Conservation (phyloP, 2,888 invertebrate genomes). For the Thera obeliscata region DNA sequence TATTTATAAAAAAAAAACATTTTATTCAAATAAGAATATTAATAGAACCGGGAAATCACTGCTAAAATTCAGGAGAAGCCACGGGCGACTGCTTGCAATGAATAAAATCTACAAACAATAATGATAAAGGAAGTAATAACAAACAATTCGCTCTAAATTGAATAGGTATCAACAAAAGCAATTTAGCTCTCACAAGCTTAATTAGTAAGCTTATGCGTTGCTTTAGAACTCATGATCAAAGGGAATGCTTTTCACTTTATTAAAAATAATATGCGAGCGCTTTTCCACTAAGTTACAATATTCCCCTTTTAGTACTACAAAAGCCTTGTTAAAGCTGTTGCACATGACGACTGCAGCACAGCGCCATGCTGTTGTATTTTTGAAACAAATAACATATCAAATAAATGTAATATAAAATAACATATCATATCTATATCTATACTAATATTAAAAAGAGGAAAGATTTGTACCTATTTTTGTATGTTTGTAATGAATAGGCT, state of each 20-base stretch:
- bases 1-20: too few species aligned
- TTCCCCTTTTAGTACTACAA: constrained; percentile 3
- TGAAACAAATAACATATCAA: not conserved
- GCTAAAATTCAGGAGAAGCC: too few species aligned
- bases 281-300: constrained; percentile 8
- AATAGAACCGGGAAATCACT: too few species aligned
- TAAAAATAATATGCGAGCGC: constrained; percentile 8
- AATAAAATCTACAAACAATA: too few species aligned
- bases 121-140: too few species aligned
- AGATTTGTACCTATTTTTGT: too few species aligned
- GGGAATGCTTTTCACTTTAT: constrained; percentile 7
- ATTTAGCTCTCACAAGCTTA: constrained; percentile 11
- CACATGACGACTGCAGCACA: not conserved
- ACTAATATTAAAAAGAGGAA: too few species aligned
- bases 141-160: not conserved
- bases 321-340: not conserved
- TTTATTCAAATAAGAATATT: too few species aligned
- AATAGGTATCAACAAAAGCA: constrained; percentile 3
- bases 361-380: not conserved
- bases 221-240: constrained; percentile 18
- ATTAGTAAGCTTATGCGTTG: constrained; percentile 4
- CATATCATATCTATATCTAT: too few species aligned
- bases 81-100: too few species aligned
- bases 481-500: too few species aligned
- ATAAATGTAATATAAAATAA: too few species aligned